Conservation (phyloP, 2,888 invertebrate species). For the Strigamia transsilvanica region DNA sequence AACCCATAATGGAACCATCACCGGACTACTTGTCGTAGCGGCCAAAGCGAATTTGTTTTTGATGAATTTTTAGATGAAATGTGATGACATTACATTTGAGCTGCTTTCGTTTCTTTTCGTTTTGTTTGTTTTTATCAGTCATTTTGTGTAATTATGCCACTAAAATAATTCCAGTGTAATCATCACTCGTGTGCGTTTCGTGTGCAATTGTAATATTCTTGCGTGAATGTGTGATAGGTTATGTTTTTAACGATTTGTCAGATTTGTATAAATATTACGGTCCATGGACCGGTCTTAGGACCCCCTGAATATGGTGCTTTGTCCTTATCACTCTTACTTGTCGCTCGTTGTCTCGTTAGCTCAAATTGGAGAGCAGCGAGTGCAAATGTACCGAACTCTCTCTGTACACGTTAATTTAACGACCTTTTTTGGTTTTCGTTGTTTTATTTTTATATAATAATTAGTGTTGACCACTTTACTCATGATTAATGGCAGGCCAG, state of each 20-base stretch:
- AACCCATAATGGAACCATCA: constrained; percentile 81
- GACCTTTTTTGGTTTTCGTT: no score
- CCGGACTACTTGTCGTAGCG: constrained; percentile 74
- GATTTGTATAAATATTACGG: neutral
- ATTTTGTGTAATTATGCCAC: constrained; percentile 16
- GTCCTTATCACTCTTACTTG: neutral
- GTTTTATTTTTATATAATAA: neutral
- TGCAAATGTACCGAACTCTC: neutral
- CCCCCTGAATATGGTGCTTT: constrained; percentile 25
- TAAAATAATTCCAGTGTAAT: neutral
- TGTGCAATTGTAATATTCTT: constrained; percentile 6
- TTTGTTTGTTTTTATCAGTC: neutral
- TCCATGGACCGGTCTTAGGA: neutral
- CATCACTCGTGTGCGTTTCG: neutral
- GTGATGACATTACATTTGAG: constrained; percentile 1
- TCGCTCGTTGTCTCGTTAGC: neutral
- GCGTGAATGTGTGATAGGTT: neutral
- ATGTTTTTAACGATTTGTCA: neutral
- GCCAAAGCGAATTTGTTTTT: constrained; percentile 37
- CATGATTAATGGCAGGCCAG: constrained; percentile 31
- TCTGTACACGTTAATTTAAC: constrained; percentile 22
- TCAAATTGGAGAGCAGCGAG: neutral
- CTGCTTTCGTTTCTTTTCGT: neutral
- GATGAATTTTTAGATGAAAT: neutral
- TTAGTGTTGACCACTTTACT: constrained; percentile 46